Evolutionary conservation across 2,888 invertebrate species (phyloP), one percentile per base, ranked within the genome.

Genomic region (Pristionchus entomophagus): DNA sequence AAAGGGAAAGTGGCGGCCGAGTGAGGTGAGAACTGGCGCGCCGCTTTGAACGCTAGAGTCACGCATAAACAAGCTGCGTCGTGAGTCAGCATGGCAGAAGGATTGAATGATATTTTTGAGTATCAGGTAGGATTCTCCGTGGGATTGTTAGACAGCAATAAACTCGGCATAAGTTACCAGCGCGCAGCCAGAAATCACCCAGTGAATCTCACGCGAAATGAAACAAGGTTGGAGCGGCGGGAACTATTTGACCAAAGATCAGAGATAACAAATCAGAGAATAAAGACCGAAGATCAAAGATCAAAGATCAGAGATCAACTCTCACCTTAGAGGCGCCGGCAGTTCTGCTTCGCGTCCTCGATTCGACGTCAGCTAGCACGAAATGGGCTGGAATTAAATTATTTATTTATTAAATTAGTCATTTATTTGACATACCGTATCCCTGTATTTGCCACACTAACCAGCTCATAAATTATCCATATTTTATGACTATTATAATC

Each of bases 361-460:
- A 69, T 32, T 69, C 69, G 6, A 69, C 38, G 69, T 69, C 69
- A n/a, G 69, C 69, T 19, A 69, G 69, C 38, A 69, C 69, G n/a
- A 69, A 69, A 19, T 69, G 69, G 10, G 69, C 69, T 69, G 69
- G 5, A 69, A 69, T 22, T 19, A 29, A 41, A 14, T 35, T 14
- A 35, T 3, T 22, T 35, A 19, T 45, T n/a, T 45, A 45, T 14
- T 45, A 45, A 6, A 45, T 6, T 45, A 45, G 14, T n/a, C 17
- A 56, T 56, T 56, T n/a, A n/a, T n/a, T 22, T 56, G 12, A 17
- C 56, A 17, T 22, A 56, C 22, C 56, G 56, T 22, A 56, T 17
- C 56, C 56, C n/a, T n/a, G 10, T n/a, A 14, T 49, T 17, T 12
- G 10, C 10, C 8, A 49, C 10, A 17, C 49, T 49, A 49, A 49